phyloP scores from a whole-genome alignment of 1,140 invertebrate genomes.

The Diachasmimorpha longicaudata region DNA sequence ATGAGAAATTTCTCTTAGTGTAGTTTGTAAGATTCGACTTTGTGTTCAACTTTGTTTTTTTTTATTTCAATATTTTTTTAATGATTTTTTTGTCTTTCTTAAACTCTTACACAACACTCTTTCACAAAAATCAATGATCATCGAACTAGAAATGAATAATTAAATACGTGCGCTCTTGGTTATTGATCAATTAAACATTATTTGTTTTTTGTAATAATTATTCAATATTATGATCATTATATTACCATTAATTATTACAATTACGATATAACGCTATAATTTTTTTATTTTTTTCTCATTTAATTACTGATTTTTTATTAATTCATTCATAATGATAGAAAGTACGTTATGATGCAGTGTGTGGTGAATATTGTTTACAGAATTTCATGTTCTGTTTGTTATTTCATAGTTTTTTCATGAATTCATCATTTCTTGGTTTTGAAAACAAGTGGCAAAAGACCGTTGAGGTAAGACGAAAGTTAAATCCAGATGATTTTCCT shows the following conservation, averaged over 20 bases:
- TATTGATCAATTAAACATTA: slow-evolving; percentile 55
- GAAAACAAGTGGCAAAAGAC: neutral
- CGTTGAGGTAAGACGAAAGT: neutral
- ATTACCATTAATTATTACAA: slow-evolving; percentile 61
- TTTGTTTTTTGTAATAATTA: slow-evolving; percentile 42
- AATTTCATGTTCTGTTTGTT: slow-evolving; percentile 11
- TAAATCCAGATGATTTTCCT: neutral
- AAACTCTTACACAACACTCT: slow-evolving; percentile 38
- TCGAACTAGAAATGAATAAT: slow-evolving; percentile 57
- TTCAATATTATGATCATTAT: slow-evolving; percentile 58
- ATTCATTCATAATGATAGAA: slow-evolving; percentile 52
- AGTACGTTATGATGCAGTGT: slow-evolving; percentile 52
- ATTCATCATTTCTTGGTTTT: neutral
- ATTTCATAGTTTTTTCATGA: slow-evolving; percentile 18
- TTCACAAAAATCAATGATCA: slow-evolving; percentile 45
- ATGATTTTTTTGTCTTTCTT: slow-evolving; percentile 12
- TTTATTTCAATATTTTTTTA: slow-evolving; percentile 27
- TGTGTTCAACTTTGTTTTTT: slow-evolving; percentile 40
- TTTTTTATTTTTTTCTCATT: slow-evolving; percentile 39
- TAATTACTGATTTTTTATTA: slow-evolving; percentile 47
- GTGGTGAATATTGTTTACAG: slow-evolving; percentile 45
- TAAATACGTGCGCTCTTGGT: slow-evolving; percentile 55
- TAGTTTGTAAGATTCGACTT: slow-evolving; percentile 53
- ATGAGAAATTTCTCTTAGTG: slow-evolving; percentile 55
- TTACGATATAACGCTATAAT: slow-evolving; percentile 62